Evolutionary conservation across 2,888 invertebrate genomes (phyloP).

Genomic region (Heliothis peltigera): DNA sequence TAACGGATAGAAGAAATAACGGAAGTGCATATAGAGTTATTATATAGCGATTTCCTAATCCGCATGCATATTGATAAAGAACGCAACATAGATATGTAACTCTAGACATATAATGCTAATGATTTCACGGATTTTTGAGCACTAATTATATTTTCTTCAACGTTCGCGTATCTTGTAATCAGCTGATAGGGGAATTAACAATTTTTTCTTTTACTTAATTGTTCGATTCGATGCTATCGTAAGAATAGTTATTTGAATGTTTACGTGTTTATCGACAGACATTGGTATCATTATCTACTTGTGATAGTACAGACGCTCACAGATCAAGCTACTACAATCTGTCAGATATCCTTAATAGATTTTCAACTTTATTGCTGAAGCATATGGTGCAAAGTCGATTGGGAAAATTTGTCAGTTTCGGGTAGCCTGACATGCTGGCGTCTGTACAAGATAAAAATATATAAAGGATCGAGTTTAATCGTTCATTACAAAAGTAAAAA

Average conservation of each 20-base stretch:
- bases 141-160: constrained; percentile 15
- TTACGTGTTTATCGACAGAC: neutral
- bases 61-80: constrained; percentile 43
- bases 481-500: no score
- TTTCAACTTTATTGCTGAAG: no score
- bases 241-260: neutral
- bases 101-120: constrained; percentile 29
- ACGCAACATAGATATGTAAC: constrained; percentile 36
- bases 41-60: constrained; percentile 45
- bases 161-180: constrained; percentile 19
- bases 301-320: no score
- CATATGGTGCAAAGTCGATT: no score
- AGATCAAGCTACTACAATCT: no score
- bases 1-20: constrained; percentile 51
- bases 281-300: no score
- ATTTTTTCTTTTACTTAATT: neutral
- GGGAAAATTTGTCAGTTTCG: no score
- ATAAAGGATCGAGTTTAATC: no score
- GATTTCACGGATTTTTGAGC: constrained; percentile 36
- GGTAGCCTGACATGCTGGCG: no score
- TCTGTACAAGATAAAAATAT: no score
- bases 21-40: constrained; percentile 47
- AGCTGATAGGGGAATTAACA: constrained; percentile 10
- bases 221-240: neutral
- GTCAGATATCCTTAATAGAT: no score